Percentiles rank a stretch among this genome's conserved stretches.
Conservation (phyloP, 2,113 vertebrate species). For the Symphodus melops region DNA sequence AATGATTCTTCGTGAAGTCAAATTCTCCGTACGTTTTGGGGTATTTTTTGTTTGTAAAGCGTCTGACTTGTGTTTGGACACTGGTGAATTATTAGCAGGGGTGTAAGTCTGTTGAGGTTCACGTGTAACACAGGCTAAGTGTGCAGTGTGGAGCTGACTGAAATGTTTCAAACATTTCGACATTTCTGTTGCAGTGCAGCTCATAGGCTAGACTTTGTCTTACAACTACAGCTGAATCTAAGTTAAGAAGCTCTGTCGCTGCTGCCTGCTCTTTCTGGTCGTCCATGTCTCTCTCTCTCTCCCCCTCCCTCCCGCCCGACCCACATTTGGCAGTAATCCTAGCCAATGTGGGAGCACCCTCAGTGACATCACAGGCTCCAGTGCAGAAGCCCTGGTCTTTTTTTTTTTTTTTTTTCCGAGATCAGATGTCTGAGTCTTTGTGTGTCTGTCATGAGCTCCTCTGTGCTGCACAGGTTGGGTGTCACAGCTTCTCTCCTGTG, state of each 20-base stretch:
- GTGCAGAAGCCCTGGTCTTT: constrained; percentile 55
- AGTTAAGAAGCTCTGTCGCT: constrained; percentile 14
- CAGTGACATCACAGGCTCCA: constrained; percentile 48
- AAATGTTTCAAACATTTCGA: not conserved
- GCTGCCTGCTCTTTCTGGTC: not conserved
- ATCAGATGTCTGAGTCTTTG: constrained; percentile 78
- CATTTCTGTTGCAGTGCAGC: not conserved
- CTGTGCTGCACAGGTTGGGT: not conserved
- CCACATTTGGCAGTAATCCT: constrained; percentile 73
- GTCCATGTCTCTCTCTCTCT: constrained; percentile 13
- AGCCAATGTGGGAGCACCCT: constrained; percentile 45
- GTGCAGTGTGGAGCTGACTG: not conserved
- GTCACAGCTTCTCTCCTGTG: constrained; percentile 8
- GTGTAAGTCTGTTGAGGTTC: constrained; percentile 22
- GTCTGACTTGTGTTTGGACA: constrained; percentile 51
- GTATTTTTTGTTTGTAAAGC: constrained; percentile 6
- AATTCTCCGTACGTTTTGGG: not conserved
- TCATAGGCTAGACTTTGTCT: not conserved
- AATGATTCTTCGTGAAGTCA: not conserved
- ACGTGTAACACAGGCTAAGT: not conserved
- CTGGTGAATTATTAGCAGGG: constrained; percentile 76
- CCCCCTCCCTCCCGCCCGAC: constrained; percentile 47
- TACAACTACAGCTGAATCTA: not conserved
- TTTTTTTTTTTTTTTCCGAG: constrained; percentile 83
- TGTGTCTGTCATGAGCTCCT: constrained; percentile 38